These are phyloP conservation scores for Caenorhabditis drosophilae DNA, from an alignment of 2,888 invertebrate species.

Conservation along the genomic window DNA sequence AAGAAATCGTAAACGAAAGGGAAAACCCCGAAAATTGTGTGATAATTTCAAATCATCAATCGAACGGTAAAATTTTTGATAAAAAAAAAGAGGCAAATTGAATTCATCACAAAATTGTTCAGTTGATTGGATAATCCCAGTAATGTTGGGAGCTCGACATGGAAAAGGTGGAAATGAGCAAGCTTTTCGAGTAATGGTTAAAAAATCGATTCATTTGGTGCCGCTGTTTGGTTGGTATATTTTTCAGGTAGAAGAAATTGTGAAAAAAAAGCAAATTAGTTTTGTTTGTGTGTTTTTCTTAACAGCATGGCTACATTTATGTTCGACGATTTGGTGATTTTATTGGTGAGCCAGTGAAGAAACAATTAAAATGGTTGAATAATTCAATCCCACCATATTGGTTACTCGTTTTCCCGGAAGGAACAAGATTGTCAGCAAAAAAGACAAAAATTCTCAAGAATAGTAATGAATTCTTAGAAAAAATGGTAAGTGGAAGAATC, in stretches of 20 bases:
- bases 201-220: constrained; percentile 60
- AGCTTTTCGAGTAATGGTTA: constrained; percentile 61
- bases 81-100: background rate
- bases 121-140: constrained; percentile 64
- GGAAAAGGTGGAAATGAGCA: constrained; percentile 46
- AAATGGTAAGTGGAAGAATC: background rate
- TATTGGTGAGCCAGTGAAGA: constrained; percentile 48
- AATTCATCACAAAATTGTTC: constrained; percentile 3
- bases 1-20: constrained; percentile 13
- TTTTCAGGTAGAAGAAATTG: constrained; percentile 49
- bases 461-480: constrained; percentile 43
- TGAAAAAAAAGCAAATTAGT: constrained; percentile 2
- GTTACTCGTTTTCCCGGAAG: constrained; percentile 66
- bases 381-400: constrained; percentile 52
- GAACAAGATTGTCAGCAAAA: constrained; percentile 30
- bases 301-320: constrained; percentile 65
- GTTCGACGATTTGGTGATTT: constrained; percentile 63
- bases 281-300: background rate
- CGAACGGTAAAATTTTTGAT: constrained; percentile 40
- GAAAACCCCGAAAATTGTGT: constrained; percentile 44
- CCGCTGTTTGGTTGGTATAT: constrained; percentile 68
- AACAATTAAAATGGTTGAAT: constrained; percentile 56
- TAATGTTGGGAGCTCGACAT: constrained; percentile 61
- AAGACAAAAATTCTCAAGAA: constrained; percentile 43
- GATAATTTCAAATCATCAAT: constrained; percentile 64